These are phyloP conservation scores for Siderastrea siderea DNA, from an alignment of 92 coral and sea anemone genomes.

Conservation along the genomic window DNA sequence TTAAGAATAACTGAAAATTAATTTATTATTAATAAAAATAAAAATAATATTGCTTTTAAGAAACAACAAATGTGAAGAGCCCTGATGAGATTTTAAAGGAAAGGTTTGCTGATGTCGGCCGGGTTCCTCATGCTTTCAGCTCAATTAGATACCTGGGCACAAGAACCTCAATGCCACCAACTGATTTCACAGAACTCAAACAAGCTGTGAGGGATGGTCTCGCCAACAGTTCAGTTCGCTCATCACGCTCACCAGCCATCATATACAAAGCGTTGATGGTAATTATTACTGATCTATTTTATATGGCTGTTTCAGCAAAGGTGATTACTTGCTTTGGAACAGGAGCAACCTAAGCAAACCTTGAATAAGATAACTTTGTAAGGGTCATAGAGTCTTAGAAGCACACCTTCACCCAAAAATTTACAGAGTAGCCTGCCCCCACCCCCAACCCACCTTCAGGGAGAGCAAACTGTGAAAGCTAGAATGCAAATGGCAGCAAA, in stretches of 20 bases:
- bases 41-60: background rate
- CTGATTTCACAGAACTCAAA: slow-evolving; percentile 80
- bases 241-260: slow-evolving; percentile 83
- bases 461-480: no score
- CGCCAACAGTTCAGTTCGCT: slow-evolving; percentile 93
- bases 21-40: background rate
- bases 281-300: slow-evolving; percentile 4
- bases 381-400: no score
- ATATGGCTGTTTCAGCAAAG: background rate
- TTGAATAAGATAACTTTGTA: no score
- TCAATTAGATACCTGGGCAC: slow-evolving; percentile 93
- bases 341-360: background rate
- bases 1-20: no score
- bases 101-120: slow-evolving; percentile 92
- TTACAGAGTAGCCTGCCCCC: no score
- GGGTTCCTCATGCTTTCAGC: slow-evolving; percentile 96
- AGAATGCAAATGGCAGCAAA: no score
- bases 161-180: slow-evolving; percentile 82
- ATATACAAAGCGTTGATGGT: slow-evolving; percentile 88
- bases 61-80: slow-evolving; percentile 59
- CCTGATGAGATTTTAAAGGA: slow-evolving; percentile 96
- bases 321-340: background rate
- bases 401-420: no score
- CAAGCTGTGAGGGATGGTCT: slow-evolving; percentile 74
- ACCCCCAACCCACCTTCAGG: no score